Base-by-base conservation (phyloP, 2,113 vertebrate genomes). In the Larimichthys polyactis region DNA sequence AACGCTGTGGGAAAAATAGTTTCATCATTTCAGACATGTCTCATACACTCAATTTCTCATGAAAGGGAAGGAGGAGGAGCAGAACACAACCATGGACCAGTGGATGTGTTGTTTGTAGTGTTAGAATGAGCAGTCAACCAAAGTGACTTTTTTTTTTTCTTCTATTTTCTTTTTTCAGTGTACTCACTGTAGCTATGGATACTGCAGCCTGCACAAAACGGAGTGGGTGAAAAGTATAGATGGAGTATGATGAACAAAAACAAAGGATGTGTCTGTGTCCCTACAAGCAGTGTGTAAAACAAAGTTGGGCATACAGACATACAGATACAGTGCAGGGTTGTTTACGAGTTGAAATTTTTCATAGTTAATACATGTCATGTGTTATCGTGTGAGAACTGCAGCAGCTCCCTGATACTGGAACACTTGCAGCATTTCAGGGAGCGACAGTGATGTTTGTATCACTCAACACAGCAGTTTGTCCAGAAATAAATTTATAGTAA, bases 311-410 rank as follows among this genome's bases (percentile, higher is more conserved):
- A 43, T 15, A 16, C 4, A 27, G 0, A 15, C 1, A 5, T 22
- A n/a, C 4, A 40, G 4, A 69, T 9, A 17, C 3, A 36, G 15
- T 8, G 6, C 20, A 67, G 10, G 12, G 44, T 29, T 73, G 68
- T 82, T 85, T 64, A 74, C 11, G 15, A 66, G 40, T 22, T 77
- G 55, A 49, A 51, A 43, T 54, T 70, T 49, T 15, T 43, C 46
- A 72, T 15, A 51, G 49, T 80, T 90, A 91, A 89, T 91, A 72
- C 87, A 78, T 74, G 88, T 93, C 89, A 93, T 86, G 90, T 87
- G 91, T 84, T 24, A 79, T 92, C 89, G 91, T 89, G 90, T 91
- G 90, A 91, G 77, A 43, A 44, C 24, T 55, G 36, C 78, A 40
- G 58, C 5, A 44, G 27, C 29, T 14, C 65, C 43, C 64, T 77